These are phyloP conservation scores for Ametastegia equiseti DNA, from an alignment of 2,888 invertebrate species.

Conservation along the genomic window DNA sequence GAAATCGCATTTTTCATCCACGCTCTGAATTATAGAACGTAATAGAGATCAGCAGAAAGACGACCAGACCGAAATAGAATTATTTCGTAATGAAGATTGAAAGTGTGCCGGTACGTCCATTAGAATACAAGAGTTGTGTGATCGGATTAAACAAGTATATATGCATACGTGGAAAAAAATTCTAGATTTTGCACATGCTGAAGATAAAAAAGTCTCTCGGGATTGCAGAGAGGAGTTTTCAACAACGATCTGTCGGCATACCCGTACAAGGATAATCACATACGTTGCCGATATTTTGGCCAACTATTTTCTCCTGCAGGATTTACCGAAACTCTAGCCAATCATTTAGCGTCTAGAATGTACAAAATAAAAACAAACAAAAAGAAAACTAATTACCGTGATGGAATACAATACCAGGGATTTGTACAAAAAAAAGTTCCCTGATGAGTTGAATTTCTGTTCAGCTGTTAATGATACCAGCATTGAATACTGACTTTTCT, in stretches of 20 bases:
- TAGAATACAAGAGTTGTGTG: not conserved
- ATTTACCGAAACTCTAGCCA: too few relatives aligned
- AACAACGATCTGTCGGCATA: not conserved
- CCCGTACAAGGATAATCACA: not conserved
- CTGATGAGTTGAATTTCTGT: too few relatives aligned
- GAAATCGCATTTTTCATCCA: too few relatives aligned
- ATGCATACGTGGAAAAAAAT: not conserved
- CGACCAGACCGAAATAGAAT: not conserved
- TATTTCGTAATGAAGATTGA: not conserved
- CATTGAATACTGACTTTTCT: not conserved
- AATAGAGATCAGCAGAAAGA: not conserved
- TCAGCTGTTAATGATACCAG: too few relatives aligned
- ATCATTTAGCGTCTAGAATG: too few relatives aligned
- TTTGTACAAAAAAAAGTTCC: too few relatives aligned
- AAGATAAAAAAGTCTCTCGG: not conserved
- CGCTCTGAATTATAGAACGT: not conserved
- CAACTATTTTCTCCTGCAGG: too few relatives aligned
- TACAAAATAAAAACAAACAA: too few relatives aligned
- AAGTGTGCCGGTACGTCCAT: not conserved
- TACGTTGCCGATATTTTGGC: too few relatives aligned
- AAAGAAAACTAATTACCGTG: too few relatives aligned
- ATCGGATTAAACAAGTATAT: not conserved
- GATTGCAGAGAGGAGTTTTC: not conserved
- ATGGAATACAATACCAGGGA: too few relatives aligned
- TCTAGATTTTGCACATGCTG: not conserved